Conservation (phyloP, 2,888 invertebrate species). For the Steromphala cineraria region DNA sequence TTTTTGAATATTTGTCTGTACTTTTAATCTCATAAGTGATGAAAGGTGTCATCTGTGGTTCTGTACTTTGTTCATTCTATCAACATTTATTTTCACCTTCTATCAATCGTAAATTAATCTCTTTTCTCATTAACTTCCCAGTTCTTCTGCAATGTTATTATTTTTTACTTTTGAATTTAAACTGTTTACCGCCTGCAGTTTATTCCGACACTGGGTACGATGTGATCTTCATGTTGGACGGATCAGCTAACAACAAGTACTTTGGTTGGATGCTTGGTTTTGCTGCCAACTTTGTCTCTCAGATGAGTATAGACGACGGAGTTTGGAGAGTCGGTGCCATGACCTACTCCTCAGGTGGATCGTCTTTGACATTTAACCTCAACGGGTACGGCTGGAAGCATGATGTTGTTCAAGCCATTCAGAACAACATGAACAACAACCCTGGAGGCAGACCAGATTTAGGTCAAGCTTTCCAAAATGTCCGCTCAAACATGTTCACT, state of each 20-base stretch:
- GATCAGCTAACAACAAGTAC: slow-evolving; percentile 45
- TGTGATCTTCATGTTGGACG: slow-evolving; percentile 55
- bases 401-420: slow-evolving; percentile 34
- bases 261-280: slow-evolving; percentile 44
- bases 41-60: too few species aligned
- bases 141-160: too few species aligned
- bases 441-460: slow-evolving; percentile 32
- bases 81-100: too few species aligned
- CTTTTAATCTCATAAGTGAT: too few species aligned
- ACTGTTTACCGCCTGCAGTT: slow-evolving; percentile 2
- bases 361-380: slow-evolving; percentile 47
- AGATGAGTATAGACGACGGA: slow-evolving; percentile 48
- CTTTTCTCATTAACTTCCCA: too few species aligned
- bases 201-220: slow-evolving; percentile 41
- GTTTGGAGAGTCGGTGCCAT: slow-evolving; percentile 53
- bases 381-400: slow-evolving; percentile 43
- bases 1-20: too few species aligned
- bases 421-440: neutral
- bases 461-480: slow-evolving; percentile 33
- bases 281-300: slow-evolving; percentile 35
- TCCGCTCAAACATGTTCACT: slow-evolving; percentile 26
- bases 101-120: too few species aligned
- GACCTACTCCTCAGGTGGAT: slow-evolving; percentile 40
- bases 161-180: neutral
- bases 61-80: too few species aligned